phyloP scores from a whole-genome alignment of 2,113 vertebrate genomes.

The Hippocampus comes region DNA sequence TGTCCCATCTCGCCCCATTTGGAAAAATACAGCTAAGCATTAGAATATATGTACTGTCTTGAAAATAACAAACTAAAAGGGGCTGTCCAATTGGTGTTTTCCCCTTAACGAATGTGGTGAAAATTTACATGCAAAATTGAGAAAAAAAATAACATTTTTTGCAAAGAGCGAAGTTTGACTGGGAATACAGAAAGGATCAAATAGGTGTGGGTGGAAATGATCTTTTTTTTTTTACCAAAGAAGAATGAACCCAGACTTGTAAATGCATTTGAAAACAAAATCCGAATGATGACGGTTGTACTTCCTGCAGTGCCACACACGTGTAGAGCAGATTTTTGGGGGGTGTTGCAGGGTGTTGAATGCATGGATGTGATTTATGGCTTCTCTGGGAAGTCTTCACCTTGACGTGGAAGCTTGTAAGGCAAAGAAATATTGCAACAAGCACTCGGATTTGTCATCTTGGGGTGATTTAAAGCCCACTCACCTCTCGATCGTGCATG shows the following conservation, averaged over 20 bases:
- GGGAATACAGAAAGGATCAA: conserved; percentile 32
- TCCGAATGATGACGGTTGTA: neutral
- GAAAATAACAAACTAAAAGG: neutral
- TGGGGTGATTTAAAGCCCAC: conserved; percentile 44
- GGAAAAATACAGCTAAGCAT: no score
- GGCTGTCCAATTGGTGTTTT: neutral
- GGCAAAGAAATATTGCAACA: conserved; percentile 38
- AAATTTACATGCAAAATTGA: neutral
- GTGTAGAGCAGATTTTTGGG: conserved; percentile 55
- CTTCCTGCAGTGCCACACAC: conserved; percentile 43
- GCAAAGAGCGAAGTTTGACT: conserved; percentile 80
- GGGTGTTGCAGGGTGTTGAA: conserved; percentile 37
- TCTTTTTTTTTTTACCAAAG: neutral
- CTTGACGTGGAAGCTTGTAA: conserved; percentile 32
- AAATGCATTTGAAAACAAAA: neutral
- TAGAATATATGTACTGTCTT: neutral
- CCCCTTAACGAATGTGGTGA: neutral
- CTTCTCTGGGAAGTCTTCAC: conserved; percentile 50
- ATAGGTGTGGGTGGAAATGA: conserved; percentile 26
- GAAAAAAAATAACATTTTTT: neutral
- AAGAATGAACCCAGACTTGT: no score
- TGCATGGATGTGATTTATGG: conserved; percentile 63
- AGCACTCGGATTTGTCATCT: conserved; percentile 23
- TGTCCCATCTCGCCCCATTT: no score
- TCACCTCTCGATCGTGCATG: conserved; percentile 6